Percentiles rank a stretch among this genome's conserved stretches.
Evolutionary conservation across 64 coral and sea anemone species (phyloP).

Genomic region (Dendronephthya gigantea): DNA sequence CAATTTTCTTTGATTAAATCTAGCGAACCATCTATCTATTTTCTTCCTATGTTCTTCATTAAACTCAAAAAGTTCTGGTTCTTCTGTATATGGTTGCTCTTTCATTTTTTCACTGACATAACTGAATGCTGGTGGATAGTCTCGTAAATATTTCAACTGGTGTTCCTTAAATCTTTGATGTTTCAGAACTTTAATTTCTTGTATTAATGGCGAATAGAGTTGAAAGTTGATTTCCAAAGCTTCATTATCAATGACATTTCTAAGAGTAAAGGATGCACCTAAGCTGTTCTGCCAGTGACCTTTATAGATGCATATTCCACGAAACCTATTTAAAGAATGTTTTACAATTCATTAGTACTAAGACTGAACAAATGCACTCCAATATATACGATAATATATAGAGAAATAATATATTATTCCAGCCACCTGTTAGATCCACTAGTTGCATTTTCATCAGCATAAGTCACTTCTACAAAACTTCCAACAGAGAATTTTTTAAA

Average conservation of each 20-base stretch:
- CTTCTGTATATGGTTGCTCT: slow-evolving; percentile 53
- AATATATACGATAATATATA: background rate
- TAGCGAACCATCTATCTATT: slow-evolving; percentile 77
- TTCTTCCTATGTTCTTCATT: slow-evolving; percentile 59
- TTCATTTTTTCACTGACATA: slow-evolving; percentile 81
- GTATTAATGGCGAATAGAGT: slow-evolving; percentile 82
- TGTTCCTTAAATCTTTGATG: slow-evolving; percentile 57
- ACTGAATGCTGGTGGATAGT: slow-evolving; percentile 81
- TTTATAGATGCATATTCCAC: slow-evolving; percentile 86
- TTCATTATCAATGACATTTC: slow-evolving; percentile 90
- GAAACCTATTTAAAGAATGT: slow-evolving; percentile 44
- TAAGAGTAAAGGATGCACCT: slow-evolving; percentile 82
- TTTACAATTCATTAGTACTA: background rate
- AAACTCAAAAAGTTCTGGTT: slow-evolving; percentile 58
- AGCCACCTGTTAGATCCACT: slow-evolving; percentile 70
- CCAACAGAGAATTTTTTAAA: slow-evolving; percentile 85
- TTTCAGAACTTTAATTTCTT: slow-evolving; percentile 70
- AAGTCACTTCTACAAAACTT: slow-evolving; percentile 75
- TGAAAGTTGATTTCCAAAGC: slow-evolving; percentile 90
- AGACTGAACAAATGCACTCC: too few relatives aligned
- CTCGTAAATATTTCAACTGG: slow-evolving; percentile 73
- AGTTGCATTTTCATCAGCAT: slow-evolving; percentile 59
- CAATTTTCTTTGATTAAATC: background rate
- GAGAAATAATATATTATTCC: background rate
- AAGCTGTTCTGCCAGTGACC: slow-evolving; percentile 90